A percentile compares a stretch with the other conserved stretches of the same genome.
Evolutionary conservation across 2,888 invertebrate species (phyloP).

Genomic region (Neoascia interrupta): DNA sequence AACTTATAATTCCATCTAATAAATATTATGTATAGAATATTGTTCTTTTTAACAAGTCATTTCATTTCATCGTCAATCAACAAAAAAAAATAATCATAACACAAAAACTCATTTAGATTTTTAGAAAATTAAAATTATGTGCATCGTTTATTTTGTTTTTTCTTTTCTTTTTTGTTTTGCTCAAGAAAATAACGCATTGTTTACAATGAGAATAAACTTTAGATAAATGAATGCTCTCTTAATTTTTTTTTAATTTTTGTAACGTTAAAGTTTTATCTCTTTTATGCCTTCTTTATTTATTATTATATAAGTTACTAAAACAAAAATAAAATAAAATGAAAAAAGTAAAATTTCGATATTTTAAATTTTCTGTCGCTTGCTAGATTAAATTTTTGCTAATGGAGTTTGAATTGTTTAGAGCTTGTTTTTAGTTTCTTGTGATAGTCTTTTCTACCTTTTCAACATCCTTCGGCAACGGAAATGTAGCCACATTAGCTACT

Average conservation of each 20-base stretch:
- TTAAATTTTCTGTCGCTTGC: neutral
- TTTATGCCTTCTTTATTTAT: slow-evolving; percentile 19
- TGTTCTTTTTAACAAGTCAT: slow-evolving; percentile 30
- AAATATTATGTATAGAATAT: slow-evolving; percentile 42
- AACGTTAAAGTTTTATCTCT: slow-evolving; percentile 2
- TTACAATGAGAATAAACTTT: slow-evolving; percentile 41
- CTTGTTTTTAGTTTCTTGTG: no score
- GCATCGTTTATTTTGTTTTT: neutral
- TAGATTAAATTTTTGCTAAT: neutral
- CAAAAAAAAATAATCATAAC: slow-evolving; percentile 8
- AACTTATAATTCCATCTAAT: slow-evolving; percentile 59
- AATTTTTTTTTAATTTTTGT: no score
- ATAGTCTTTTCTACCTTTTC: no score
- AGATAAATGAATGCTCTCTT: slow-evolving; percentile 46
- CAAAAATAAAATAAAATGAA: slow-evolving; percentile 32
- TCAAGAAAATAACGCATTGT: slow-evolving; percentile 14
- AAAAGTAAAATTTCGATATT: neutral
- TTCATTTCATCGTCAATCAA: slow-evolving; percentile 33
- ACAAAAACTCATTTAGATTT: slow-evolving; percentile 26
- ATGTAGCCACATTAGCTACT: no score
- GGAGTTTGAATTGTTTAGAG: neutral
- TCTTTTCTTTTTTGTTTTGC: slow-evolving; percentile 6
- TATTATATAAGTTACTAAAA: slow-evolving; percentile 53
- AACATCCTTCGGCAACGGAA: no score
- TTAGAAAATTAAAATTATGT: slow-evolving; percentile 5